Conservation (phyloP, 1,140 invertebrate genomes). For the Neelides sp. region DNA sequence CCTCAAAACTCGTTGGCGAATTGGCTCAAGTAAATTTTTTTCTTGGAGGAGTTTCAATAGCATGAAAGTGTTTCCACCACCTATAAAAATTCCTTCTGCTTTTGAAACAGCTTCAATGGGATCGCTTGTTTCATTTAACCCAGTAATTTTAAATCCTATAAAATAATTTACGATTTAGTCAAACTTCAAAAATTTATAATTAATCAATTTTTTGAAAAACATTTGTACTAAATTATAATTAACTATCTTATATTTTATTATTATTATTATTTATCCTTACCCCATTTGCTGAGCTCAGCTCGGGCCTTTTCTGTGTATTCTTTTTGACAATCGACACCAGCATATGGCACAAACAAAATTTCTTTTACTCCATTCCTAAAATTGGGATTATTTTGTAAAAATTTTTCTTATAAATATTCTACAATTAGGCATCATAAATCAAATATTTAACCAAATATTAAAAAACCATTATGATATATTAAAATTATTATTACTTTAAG, state of each 20-base stretch:
- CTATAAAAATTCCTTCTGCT: constrained; percentile 59
- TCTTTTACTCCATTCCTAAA: constrained; percentile 49
- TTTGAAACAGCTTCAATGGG: constrained; percentile 44
- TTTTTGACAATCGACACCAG: constrained; percentile 48
- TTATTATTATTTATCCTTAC: constrained; percentile 33
- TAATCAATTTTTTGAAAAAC: background rate
- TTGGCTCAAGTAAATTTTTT: constrained; percentile 49
- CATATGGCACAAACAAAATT: constrained; percentile 65
- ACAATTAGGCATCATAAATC: constrained; percentile 15
- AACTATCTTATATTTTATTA: constrained; percentile 14
- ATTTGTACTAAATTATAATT: constrained; percentile 15
- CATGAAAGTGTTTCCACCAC: constrained; percentile 65
- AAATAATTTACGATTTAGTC: background rate
- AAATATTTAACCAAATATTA: constrained; percentile 11
- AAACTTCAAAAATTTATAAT: background rate
- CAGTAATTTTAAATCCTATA: constrained; percentile 44
- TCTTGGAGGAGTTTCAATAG: constrained; percentile 58
- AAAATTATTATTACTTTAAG: constrained; percentile 41
- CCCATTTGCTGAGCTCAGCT: constrained; percentile 48
- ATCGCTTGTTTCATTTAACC: constrained; percentile 48
- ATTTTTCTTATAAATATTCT: constrained; percentile 9
- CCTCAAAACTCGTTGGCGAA: constrained; percentile 47
- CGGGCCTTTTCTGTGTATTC: constrained; percentile 50
- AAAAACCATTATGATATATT: constrained; percentile 1
- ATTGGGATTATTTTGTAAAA: constrained; percentile 6